Base-by-base conservation (phyloP, 2,888 invertebrate genomes). In the Halocaridina rubra region DNA sequence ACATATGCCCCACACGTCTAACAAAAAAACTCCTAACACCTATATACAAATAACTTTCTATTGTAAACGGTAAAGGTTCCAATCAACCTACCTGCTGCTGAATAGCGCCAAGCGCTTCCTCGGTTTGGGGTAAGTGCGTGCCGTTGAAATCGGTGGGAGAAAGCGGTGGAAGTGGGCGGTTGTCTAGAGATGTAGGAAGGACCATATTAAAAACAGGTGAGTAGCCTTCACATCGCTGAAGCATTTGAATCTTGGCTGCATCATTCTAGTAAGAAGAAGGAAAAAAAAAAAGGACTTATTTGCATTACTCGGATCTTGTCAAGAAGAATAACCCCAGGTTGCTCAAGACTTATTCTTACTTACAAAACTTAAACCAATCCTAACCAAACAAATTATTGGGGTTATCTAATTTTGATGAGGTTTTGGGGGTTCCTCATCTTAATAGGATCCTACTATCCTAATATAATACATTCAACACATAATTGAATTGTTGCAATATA, bases 11-110 rank as follows among this genome's bases (percentile, higher is more conserved):
- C n/a, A n/a, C n/a, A n/a, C n/a, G n/a, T n/a, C n/a, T n/a, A n/a
- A n/a, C n/a, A n/a, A n/a, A n/a, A n/a, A n/a, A n/a, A n/a, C n/a
- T n/a, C n/a, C n/a, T n/a, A n/a, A n/a, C n/a, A n/a, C n/a, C n/a
- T n/a, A n/a, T n/a, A n/a, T n/a, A n/a, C n/a, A n/a, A n/a, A n/a
- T n/a, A n/a, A n/a, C n/a, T n/a, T n/a, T n/a, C n/a, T n/a, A n/a
- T n/a, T n/a, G n/a, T n/a, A n/a, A n/a, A n/a, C n/a, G n/a, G n/a
- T n/a, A n/a, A n/a, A n/a, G n/a, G n/a, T n/a, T n/a, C n/a, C n/a
- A n/a, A n/a, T n/a, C n/a, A n/a, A n/a, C n/a, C n/a, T n/a, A 81
- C 81, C 81, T 82, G 81, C 61, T 78, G 82, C 59, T 84, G 82
- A 13, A 84, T 72, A 39, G 72, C 46, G n/a, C 61, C 33, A 16